Conservation (phyloP, 2,888 invertebrate genomes). For the Diploptera punctata region DNA sequence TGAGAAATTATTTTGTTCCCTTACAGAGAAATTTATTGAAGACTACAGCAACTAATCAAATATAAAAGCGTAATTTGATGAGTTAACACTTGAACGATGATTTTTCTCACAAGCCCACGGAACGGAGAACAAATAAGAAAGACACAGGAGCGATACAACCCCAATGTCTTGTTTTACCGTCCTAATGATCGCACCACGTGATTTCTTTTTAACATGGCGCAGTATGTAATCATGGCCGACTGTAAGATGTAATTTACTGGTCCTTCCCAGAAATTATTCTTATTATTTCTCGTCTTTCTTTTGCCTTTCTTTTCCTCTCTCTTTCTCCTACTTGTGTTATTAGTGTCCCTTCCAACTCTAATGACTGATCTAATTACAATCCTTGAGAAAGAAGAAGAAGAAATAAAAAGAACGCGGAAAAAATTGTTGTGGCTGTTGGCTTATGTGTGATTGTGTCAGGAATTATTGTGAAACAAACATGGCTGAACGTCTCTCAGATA, state of each 20-base stretch:
- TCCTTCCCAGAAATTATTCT: slow-evolving; percentile 20
- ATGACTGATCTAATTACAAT: slow-evolving; percentile 40
- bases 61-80: too few relatives aligned
- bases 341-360: slow-evolving; percentile 27
- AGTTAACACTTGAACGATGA: too few relatives aligned
- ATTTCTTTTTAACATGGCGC: not conserved
- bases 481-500: not conserved
- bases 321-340: slow-evolving; percentile 3
- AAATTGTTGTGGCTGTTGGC: slow-evolving; percentile 20
- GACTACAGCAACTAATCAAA: too few relatives aligned
- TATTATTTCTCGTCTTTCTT: slow-evolving; percentile 7
- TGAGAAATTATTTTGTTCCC: too few relatives aligned
- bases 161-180: slow-evolving; percentile 23
- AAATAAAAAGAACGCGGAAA: slow-evolving; percentile 17
- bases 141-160: not conserved
- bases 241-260: slow-evolving; percentile 26
- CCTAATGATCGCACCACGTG: slow-evolving; percentile 20
- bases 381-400: slow-evolving; percentile 7
- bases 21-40: too few relatives aligned
- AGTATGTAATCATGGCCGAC: slow-evolving; percentile 21
- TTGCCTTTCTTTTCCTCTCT: not conserved
- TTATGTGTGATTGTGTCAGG: slow-evolving; percentile 9
- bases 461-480: slow-evolving; percentile 14
- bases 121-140: too few relatives aligned
- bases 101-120: too few relatives aligned